Evolutionary conservation across 2,888 invertebrate species (phyloP).

Genomic region (Lypha dubia): DNA sequence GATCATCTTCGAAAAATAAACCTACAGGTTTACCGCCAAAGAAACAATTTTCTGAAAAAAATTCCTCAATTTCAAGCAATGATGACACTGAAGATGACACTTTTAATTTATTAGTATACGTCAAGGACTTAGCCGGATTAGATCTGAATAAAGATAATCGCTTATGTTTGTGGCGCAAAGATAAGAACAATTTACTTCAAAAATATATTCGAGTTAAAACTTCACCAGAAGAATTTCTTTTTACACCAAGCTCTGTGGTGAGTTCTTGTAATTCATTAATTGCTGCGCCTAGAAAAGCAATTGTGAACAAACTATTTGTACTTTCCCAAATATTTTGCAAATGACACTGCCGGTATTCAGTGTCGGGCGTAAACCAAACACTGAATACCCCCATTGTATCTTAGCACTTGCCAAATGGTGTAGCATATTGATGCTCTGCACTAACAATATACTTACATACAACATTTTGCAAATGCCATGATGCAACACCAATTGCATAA

Average conservation of each 20-base stretch:
- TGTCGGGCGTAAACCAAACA: too few relatives aligned
- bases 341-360: too few relatives aligned
- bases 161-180: slow-evolving; percentile 83
- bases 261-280: slow-evolving; percentile 65
- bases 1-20: slow-evolving; percentile 74
- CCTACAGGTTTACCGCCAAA: slow-evolving; percentile 77
- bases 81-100: slow-evolving; percentile 58
- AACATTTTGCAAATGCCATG: too few relatives aligned
- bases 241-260: slow-evolving; percentile 83
- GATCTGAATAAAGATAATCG: slow-evolving; percentile 80
- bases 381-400: too few relatives aligned
- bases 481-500: too few relatives aligned
- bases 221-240: slow-evolving; percentile 79
- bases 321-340: too few relatives aligned
- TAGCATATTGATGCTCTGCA: too few relatives aligned
- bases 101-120: slow-evolving; percentile 79
- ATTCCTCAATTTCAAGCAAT: slow-evolving; percentile 43
- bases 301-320: neutral
- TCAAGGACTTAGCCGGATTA: slow-evolving; percentile 78
- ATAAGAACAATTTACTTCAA: slow-evolving; percentile 82
- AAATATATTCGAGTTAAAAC: slow-evolving; percentile 82
- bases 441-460: too few relatives aligned
- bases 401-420: too few relatives aligned
- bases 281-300: neutral
- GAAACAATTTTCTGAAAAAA: slow-evolving; percentile 77